Conservation (phyloP, 1,140 invertebrate genomes). For the Metopolophium dirhodum region DNA sequence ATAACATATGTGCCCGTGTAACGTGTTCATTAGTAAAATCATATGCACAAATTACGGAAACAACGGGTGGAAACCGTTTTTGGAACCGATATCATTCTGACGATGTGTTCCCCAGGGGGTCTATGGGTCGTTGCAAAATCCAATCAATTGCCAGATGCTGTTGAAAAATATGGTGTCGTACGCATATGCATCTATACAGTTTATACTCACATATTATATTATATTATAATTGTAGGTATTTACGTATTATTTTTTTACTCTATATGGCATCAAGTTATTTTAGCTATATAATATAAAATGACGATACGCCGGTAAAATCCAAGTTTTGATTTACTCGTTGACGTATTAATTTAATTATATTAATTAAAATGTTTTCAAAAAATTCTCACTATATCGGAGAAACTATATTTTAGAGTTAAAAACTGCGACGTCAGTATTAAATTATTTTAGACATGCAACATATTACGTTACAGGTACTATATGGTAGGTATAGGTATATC, state of each 20-base stretch:
- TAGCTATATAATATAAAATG: neutral
- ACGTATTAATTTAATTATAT: neutral
- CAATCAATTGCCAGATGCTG: slow-evolving; percentile 26
- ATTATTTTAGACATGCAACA: neutral
- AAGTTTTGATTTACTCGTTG: neutral
- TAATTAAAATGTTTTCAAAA: neutral
- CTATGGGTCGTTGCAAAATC: neutral
- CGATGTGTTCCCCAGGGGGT: neutral
- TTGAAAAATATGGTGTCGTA: slow-evolving; percentile 18
- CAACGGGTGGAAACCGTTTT: neutral
- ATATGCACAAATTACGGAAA: neutral
- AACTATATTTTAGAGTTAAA: neutral
- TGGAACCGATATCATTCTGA: neutral
- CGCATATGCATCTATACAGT: neutral
- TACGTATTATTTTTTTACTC: neutral
- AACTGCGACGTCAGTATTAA: neutral
- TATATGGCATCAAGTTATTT: neutral
- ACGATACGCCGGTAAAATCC: neutral
- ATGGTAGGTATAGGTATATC: neutral
- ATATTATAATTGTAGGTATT: neutral
- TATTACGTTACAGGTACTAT: neutral
- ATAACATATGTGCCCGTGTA: neutral
- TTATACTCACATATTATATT: neutral
- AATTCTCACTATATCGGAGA: neutral
- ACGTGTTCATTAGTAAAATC: neutral